phyloP scores from a whole-genome alignment of 2,113 vertebrate genomes.

The Arizona elegans region DNA sequence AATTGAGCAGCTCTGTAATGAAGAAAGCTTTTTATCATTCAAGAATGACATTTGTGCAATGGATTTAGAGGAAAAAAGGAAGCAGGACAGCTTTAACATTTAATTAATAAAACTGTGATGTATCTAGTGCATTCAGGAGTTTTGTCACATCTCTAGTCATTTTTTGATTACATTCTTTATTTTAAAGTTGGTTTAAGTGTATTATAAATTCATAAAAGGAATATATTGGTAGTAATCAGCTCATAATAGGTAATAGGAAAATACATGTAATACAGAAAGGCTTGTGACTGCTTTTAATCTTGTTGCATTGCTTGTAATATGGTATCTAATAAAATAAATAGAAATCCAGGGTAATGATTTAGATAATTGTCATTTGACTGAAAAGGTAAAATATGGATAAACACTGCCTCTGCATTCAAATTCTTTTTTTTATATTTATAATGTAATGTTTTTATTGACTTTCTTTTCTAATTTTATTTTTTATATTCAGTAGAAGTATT shows the following conservation, averaged over 20 bases:
- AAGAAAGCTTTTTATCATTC: slow-evolving; percentile 5
- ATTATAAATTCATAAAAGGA: background rate
- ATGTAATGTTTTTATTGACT: background rate
- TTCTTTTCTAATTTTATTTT: background rate
- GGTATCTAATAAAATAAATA: background rate
- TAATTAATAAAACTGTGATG: background rate
- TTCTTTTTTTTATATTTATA: background rate
- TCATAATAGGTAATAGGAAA: slow-evolving; percentile 2
- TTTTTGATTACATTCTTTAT: background rate
- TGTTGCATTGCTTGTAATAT: background rate
- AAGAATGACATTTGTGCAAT: background rate
- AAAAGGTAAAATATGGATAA: background rate
- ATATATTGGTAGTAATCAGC: background rate
- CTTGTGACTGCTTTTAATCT: background rate
- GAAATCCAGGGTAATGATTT: background rate
- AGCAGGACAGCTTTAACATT: background rate
- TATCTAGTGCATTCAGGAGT: background rate
- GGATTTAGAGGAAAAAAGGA: background rate
- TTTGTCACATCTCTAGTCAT: background rate
- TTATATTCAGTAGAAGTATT: background rate
- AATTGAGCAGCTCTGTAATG: slow-evolving; percentile 15
- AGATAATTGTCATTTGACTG: background rate
- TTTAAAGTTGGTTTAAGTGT: background rate
- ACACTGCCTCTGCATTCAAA: background rate
- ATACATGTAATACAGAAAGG: background rate